phyloP scores from a whole-genome alignment of 1,140 invertebrate genomes.

The Pseudomyrmex pallidus region DNA sequence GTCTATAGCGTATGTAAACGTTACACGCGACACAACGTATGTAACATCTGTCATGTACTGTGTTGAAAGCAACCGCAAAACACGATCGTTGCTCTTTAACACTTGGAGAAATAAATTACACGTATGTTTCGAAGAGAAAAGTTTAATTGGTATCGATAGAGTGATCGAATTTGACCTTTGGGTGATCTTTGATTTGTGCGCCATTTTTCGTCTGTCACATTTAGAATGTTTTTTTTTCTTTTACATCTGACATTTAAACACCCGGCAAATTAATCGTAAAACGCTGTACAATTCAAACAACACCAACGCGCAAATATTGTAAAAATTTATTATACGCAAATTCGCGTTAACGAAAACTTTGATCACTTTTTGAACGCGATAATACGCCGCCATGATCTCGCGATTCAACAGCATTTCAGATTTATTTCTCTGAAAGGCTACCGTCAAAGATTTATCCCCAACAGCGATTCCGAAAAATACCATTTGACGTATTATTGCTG shows the following conservation, averaged over 20 bases:
- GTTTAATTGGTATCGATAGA: not conserved
- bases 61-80: not conserved
- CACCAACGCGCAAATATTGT: not conserved
- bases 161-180: not conserved
- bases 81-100: not conserved
- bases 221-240: too few species aligned
- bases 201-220: too few species aligned
- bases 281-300: not conserved
- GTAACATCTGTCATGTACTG: not conserved
- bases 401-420: too few species aligned
- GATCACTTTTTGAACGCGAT: not conserved
- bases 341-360: not conserved
- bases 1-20: too few species aligned
- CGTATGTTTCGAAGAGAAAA: not conserved
- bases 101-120: not conserved
- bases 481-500: too few species aligned
- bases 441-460: too few species aligned
- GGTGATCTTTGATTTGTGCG: too few species aligned
- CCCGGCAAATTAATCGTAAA: not conserved
- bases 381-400: not conserved
- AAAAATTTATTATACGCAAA: not conserved
- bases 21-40: not conserved
- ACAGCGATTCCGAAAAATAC: too few species aligned
- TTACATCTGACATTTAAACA: too few species aligned
- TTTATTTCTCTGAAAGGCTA: too few species aligned